phyloP scores from a whole-genome alignment of 2,888 invertebrate species.

The Cheilosia urbana region DNA sequence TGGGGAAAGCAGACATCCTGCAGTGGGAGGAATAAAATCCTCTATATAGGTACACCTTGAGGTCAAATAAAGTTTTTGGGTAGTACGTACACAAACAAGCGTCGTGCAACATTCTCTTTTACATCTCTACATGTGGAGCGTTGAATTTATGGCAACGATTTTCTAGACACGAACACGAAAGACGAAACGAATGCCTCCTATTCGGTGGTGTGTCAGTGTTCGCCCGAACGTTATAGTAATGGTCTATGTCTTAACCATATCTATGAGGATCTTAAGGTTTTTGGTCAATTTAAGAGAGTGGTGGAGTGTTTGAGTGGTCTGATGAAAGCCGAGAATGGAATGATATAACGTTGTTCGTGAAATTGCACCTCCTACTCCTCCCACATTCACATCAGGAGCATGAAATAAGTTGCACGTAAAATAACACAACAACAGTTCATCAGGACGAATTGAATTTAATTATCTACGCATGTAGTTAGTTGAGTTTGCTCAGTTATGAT shows the following conservation, averaged over 20 bases:
- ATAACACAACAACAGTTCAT: slow-evolving; percentile 9
- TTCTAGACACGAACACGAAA: slow-evolving; percentile 38
- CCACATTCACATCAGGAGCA: slow-evolving; percentile 54
- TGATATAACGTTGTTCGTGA: slow-evolving; percentile 40
- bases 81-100: slow-evolving; percentile 31
- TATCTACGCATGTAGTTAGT: neutral
- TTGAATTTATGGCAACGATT: slow-evolving; percentile 33
- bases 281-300: slow-evolving; percentile 47
- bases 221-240: slow-evolving; percentile 14
- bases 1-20: neutral
- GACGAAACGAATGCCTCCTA: slow-evolving; percentile 2
- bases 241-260: slow-evolving; percentile 32
- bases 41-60: slow-evolving; percentile 31
- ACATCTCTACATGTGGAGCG: slow-evolving; percentile 14
- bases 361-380: slow-evolving; percentile 54
- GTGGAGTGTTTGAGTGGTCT: slow-evolving; percentile 1
- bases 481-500: too few relatives aligned
- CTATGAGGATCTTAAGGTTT: slow-evolving; percentile 23
- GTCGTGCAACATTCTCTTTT: slow-evolving; percentile 29
- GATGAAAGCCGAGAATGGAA: slow-evolving; percentile 4
- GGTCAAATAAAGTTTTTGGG: slow-evolving; percentile 45
- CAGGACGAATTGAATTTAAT: neutral
- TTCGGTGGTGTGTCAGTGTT: neutral
- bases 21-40: slow-evolving; percentile 21
- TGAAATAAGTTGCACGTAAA: slow-evolving; percentile 45